Conservation (phyloP, 1,140 invertebrate species). For the Drosophila asahinai region DNA sequence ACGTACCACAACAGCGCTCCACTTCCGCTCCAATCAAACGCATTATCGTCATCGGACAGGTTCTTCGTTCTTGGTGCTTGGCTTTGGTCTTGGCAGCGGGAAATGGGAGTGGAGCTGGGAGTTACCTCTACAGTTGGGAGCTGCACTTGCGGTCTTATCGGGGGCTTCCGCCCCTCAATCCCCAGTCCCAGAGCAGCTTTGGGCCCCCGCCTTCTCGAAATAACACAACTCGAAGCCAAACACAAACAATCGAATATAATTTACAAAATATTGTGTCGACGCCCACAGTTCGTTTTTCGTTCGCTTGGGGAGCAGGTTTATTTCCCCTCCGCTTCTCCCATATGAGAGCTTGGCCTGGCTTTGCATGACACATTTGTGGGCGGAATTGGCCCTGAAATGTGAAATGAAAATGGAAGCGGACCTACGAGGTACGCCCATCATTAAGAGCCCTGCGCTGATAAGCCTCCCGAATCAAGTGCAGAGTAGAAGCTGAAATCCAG, state of each 20-base stretch:
- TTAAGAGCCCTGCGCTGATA: slow-evolving; percentile 40
- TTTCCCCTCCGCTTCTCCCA: slow-evolving; percentile 32
- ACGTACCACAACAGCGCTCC: slow-evolving; percentile 50
- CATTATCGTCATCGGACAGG: slow-evolving; percentile 45
- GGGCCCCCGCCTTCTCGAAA: slow-evolving; percentile 9
- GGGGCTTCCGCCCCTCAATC: slow-evolving; percentile 49
- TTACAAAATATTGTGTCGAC: slow-evolving; percentile 76
- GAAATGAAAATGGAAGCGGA: slow-evolving; percentile 35
- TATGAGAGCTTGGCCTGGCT: slow-evolving; percentile 13
- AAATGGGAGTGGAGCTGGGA: slow-evolving; percentile 21
- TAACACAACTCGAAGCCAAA: slow-evolving; percentile 24
- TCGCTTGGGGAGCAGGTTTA: slow-evolving; percentile 41
- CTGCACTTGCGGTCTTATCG: slow-evolving; percentile 47
- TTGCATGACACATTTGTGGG: slow-evolving; percentile 44
- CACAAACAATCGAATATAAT: slow-evolving; percentile 74
- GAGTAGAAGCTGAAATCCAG: slow-evolving; percentile 2
- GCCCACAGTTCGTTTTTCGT: slow-evolving; percentile 58
- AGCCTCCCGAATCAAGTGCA: not conserved
- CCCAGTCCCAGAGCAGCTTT: slow-evolving; percentile 16
- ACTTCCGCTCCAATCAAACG: slow-evolving; percentile 53
- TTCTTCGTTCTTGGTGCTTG: slow-evolving; percentile 15
- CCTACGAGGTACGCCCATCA: slow-evolving; percentile 41
- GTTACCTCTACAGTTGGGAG: not conserved
- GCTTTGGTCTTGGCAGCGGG: slow-evolving; percentile 2
- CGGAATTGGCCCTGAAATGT: slow-evolving; percentile 17